phyloP scores from a whole-genome alignment of 2,797 vertebrate genomes.

The Macropus fuliginosus region DNA sequence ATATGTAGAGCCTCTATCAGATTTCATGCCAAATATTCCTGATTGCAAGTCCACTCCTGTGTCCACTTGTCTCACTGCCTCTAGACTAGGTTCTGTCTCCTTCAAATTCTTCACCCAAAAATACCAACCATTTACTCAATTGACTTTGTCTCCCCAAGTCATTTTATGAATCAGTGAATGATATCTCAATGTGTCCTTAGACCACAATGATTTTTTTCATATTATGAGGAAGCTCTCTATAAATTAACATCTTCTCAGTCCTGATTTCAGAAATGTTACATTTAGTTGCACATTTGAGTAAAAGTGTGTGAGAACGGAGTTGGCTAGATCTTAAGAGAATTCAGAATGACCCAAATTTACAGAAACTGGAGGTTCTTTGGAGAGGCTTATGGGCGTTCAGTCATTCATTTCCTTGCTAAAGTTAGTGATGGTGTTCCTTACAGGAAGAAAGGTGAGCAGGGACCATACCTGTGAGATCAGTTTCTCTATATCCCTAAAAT shows the following conservation, averaged over 20 bases:
- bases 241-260: not conserved
- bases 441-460: not conserved
- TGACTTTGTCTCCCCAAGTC: not conserved
- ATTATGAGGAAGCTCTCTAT: not conserved
- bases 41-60: not conserved
- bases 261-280: not conserved
- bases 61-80: not conserved
- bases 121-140: not conserved
- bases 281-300: not conserved
- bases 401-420: not conserved
- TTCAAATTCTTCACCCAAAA: not conserved
- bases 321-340: not conserved
- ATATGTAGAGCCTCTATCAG: too few species aligned
- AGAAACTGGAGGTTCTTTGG: not conserved
- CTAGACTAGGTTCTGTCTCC: not conserved
- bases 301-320: not conserved
- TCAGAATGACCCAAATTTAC: not conserved
- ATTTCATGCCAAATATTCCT: not conserved
- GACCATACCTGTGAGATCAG: not conserved
- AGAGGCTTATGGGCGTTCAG: not conserved
- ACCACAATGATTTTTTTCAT: not conserved
- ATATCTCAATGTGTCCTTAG: not conserved
- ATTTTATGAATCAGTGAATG: not conserved
- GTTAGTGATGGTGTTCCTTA: not conserved
- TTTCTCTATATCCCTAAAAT: not conserved